Conservation (phyloP, 2,113 vertebrate genomes). For the Rattus norvegicus region DNA sequence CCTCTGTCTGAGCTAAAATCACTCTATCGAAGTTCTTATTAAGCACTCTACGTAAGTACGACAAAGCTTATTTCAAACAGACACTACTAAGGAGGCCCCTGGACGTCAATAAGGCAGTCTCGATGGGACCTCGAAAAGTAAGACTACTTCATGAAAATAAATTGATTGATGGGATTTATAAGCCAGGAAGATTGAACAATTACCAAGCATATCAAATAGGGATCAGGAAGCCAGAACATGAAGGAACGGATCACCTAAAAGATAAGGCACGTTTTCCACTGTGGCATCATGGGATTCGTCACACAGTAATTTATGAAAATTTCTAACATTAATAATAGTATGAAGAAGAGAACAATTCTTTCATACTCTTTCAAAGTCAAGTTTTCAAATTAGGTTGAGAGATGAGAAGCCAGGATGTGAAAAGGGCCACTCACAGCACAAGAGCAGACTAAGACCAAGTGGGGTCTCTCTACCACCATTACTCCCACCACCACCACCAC, state of each 20-base stretch:
- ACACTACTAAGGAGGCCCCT: background rate
- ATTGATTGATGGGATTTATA: background rate
- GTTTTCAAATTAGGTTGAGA: conserved; percentile 24
- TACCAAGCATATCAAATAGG: conserved; percentile 41
- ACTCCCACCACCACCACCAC: no score
- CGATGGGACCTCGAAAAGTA: background rate
- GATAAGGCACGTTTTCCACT: background rate
- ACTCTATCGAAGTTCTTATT: background rate
- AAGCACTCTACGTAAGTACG: conserved; percentile 8
- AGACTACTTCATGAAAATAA: conserved; percentile 32
- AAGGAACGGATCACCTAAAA: background rate
- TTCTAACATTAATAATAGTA: conserved; percentile 8
- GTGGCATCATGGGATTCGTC: conserved; percentile 27
- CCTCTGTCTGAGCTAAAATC: background rate
- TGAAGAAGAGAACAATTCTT: conserved; percentile 23
- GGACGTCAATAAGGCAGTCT: background rate
- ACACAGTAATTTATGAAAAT: conserved; percentile 50
- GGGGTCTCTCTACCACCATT: background rate
- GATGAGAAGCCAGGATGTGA: background rate
- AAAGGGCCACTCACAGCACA: background rate
- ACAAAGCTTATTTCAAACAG: background rate
- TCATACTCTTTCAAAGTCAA: conserved; percentile 1
- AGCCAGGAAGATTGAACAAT: conserved; percentile 30
- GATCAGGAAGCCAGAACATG: conserved; percentile 31
- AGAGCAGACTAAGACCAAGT: background rate